These are phyloP conservation scores for Megalops cyprinoides DNA, from an alignment of 2,797 vertebrate genomes.

Conservation along the genomic window DNA sequence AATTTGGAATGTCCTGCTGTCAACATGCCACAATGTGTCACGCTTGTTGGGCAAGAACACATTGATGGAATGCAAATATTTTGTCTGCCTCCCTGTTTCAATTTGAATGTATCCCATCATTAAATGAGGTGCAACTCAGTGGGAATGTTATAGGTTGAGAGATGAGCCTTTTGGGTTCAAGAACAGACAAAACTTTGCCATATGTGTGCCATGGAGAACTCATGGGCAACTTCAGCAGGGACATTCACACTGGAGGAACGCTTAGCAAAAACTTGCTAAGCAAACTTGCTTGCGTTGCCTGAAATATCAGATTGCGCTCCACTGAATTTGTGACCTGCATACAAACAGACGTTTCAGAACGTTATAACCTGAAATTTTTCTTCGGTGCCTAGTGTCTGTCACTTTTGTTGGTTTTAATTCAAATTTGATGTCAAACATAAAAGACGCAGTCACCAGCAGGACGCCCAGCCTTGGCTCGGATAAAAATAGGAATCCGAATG, in stretches of 20 bases:
- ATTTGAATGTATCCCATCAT: background rate
- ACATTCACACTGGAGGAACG: background rate
- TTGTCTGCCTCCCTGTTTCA: background rate
- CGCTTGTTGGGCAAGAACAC: background rate
- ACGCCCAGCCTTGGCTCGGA: background rate
- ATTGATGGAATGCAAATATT: too few species aligned
- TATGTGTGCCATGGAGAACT: background rate
- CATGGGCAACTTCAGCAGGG: background rate
- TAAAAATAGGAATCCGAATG: background rate
- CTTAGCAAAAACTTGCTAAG: background rate
- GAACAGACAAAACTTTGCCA: background rate
- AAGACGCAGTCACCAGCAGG: background rate
- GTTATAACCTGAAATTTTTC: too few species aligned
- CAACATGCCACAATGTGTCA: background rate
- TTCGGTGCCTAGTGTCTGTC: too few species aligned
- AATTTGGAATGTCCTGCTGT: background rate
- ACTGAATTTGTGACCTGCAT: background rate
- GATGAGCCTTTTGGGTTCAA: background rate
- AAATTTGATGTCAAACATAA: background rate
- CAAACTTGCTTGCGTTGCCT: background rate
- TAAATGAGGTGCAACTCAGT: background rate
- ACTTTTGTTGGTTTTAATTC: background rate
- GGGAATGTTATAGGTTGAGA: background rate
- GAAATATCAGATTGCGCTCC: background rate
- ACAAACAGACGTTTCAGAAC: too few species aligned